phyloP scores from a whole-genome alignment of 2,888 invertebrate species.

The Malthinus seriepunctatus region DNA sequence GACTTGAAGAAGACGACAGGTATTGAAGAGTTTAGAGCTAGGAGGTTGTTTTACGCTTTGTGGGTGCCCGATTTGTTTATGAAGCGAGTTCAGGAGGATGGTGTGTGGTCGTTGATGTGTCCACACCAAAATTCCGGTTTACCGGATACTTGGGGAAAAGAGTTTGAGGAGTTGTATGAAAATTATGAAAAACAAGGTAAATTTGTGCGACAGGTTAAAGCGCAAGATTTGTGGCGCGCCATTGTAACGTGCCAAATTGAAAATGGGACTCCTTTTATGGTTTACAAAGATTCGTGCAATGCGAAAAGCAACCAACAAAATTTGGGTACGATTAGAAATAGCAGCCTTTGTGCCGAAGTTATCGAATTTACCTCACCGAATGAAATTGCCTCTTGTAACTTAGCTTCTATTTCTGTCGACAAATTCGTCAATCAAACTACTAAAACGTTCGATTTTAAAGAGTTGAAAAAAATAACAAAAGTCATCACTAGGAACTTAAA shows the following conservation, averaged over 20 bases:
- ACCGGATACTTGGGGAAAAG: slow-evolving; percentile 90
- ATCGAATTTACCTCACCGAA: slow-evolving; percentile 90
- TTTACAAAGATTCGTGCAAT: slow-evolving; percentile 96
- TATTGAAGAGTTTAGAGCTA: slow-evolving; percentile 90
- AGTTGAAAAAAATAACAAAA: slow-evolving; percentile 86
- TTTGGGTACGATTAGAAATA: slow-evolving; percentile 96
- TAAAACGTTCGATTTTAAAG: slow-evolving; percentile 83
- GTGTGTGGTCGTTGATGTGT: slow-evolving; percentile 95
- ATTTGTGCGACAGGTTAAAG: slow-evolving; percentile 69
- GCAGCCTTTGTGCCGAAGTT: slow-evolving; percentile 97
- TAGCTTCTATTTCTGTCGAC: slow-evolving; percentile 95
- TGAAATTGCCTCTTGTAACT: slow-evolving; percentile 96
- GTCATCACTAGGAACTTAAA: slow-evolving; percentile 90
- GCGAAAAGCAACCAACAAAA: slow-evolving; percentile 97
- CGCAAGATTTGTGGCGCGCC: slow-evolving; percentile 90
- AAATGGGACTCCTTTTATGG: slow-evolving; percentile 97
- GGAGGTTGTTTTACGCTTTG: slow-evolving; percentile 94
- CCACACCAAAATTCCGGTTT: slow-evolving; percentile 92
- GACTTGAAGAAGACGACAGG: slow-evolving; percentile 95
- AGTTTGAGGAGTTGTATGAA: slow-evolving; percentile 87
- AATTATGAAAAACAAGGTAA: slow-evolving; percentile 81
- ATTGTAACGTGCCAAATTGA: slow-evolving; percentile 95
- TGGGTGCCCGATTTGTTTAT: slow-evolving; percentile 99
- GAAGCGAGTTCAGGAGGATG: slow-evolving; percentile 86
- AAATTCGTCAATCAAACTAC: slow-evolving; percentile 82